Base-by-base conservation (phyloP, 1,140 invertebrate genomes). In the Zeugodacus cucurbitae region DNA sequence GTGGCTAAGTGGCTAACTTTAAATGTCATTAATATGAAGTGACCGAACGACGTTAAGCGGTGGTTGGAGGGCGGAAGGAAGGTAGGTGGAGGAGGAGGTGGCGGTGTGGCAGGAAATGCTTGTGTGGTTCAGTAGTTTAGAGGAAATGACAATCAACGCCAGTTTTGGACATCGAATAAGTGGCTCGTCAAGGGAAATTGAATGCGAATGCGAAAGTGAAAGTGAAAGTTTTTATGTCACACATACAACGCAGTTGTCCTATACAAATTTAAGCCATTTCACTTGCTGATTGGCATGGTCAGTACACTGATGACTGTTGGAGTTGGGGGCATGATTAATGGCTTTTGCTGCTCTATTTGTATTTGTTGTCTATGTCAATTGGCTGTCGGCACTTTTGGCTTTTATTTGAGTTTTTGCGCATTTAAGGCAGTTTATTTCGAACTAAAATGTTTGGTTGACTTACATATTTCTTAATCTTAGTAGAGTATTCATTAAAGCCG, bases 1-100 rank as follows among this genome's bases (percentile, higher is more conserved):
- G 41, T 48, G 41, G 41, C 74, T 82, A 82, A 82, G 41, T 82
- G 74, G 44, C 74, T 17, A 82, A 82, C 74, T 82, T 82, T 82
- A 82, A 48, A 82, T 82, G 74, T 82, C 74, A 54, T 82, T 82
- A 82, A 82, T 48, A 11, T 82, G 74, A 82, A 82, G 74, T 82
- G 44, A 26, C 44, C 41, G 44, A 48, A 82, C 26, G 26, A 14
- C 3, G 22, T 41, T 20, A 74, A 20, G 6, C 1, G 10, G 74
- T 29, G 37, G 6, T 34, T 29, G 1, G n/a, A 26, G 2, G 7
- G 22, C 22, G 8, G 20, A 20, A 1, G 34, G 26, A 17, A 70
- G 22, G n/a, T n/a, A 6, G 34, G 34, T 17, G 34, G 20, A 22
- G 6, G 17, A 29, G 62, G 6, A 34, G 14, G 34, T 5, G 67